A percentile compares a stretch with the other conserved stretches of the same genome.
Conservation (phyloP, 1,140 invertebrate genomes). For the Penaeus chinensis region DNA sequence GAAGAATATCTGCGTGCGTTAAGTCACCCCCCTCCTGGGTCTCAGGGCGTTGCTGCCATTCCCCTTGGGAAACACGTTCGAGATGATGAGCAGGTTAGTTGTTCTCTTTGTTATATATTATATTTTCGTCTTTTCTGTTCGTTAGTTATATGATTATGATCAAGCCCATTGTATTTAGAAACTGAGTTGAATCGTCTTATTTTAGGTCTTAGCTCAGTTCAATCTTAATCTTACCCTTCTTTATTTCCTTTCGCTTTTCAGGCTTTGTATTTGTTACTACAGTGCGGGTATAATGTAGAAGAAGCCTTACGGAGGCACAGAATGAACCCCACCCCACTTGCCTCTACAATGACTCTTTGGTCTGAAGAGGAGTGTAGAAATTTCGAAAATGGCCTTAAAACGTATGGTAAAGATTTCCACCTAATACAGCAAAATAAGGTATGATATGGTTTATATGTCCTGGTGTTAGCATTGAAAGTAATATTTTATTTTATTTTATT, state of each 20-base stretch:
- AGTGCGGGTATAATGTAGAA: slow-evolving; percentile 94
- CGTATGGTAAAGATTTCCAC: slow-evolving; percentile 96
- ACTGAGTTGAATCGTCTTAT: too few species aligned
- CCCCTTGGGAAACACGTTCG: slow-evolving; percentile 84
- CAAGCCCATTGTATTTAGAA: too few species aligned
- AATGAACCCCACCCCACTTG: slow-evolving; percentile 81
- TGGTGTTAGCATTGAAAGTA: background rate
- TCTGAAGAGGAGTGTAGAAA: slow-evolving; percentile 97
- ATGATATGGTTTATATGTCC: slow-evolving; percentile 41
- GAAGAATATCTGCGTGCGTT: slow-evolving; percentile 81
- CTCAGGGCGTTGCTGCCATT: slow-evolving; percentile 74
- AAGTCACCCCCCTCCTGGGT: slow-evolving; percentile 62
- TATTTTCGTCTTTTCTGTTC: background rate
- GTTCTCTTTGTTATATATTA: background rate
- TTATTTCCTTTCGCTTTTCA: slow-evolving; percentile 68
- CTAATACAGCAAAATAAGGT: slow-evolving; percentile 94
- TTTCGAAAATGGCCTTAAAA: slow-evolving; percentile 93
- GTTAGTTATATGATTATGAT: background rate
- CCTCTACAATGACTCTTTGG: slow-evolving; percentile 87
- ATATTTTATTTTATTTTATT: background rate
- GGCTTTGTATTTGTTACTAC: slow-evolving; percentile 89
- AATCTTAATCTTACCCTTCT: slow-evolving; percentile 16
- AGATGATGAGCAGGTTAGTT: slow-evolving; percentile 85
- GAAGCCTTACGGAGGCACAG: slow-evolving; percentile 86
- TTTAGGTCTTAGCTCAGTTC: background rate